phyloP scores from a whole-genome alignment of 1,140 invertebrate genomes.

The Popillia japonica region DNA sequence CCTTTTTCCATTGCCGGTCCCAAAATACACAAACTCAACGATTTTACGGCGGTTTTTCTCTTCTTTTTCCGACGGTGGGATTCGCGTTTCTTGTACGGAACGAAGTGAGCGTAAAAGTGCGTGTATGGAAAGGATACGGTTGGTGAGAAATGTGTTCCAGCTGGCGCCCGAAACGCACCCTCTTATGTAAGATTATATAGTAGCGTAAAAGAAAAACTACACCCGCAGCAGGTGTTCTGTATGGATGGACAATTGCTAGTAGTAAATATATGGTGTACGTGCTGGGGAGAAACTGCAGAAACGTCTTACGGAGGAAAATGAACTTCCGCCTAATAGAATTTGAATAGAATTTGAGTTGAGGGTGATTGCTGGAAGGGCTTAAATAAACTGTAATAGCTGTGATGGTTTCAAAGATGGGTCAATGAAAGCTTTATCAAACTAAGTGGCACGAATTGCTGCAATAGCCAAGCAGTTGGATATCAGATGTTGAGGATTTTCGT shows the following conservation, averaged over 20 bases:
- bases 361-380: too few species aligned
- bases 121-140: neutral
- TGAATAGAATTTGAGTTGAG: too few species aligned
- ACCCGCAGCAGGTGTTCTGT: neutral
- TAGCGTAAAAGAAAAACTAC: neutral
- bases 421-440: too few species aligned
- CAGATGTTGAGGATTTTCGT: too few species aligned
- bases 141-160: neutral
- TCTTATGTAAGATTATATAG: neutral
- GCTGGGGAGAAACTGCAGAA: neutral
- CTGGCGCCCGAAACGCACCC: neutral
- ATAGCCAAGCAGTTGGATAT: too few species aligned
- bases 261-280: neutral
- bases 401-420: too few species aligned
- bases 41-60: neutral
- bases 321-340: too few species aligned
- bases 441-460: too few species aligned
- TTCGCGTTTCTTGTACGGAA: neutral
- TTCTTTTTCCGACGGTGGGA: neutral
- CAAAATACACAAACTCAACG: conserved; percentile 2
- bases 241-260: neutral
- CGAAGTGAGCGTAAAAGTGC: neutral
- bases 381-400: too few species aligned
- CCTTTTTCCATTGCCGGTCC: neutral
- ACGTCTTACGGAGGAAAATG: neutral